Conservation (phyloP, 2,797 vertebrate species). For the Poecile montanus region DNA sequence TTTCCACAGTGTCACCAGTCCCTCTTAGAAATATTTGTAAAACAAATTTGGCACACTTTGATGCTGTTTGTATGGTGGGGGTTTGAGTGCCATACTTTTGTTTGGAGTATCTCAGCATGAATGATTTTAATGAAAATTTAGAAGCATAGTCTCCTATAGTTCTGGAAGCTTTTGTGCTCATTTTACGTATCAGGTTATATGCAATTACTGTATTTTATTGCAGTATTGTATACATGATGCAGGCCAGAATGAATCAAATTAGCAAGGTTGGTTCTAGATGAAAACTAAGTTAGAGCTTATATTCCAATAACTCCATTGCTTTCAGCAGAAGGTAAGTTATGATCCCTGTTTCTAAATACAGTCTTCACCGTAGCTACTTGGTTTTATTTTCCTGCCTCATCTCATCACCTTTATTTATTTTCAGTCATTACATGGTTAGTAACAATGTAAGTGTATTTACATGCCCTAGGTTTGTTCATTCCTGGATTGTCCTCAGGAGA, state of each 20-base stretch:
- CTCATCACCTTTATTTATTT: background rate
- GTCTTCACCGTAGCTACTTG: background rate
- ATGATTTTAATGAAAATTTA: background rate
- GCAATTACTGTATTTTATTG: background rate
- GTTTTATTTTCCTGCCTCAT: constrained; percentile 15
- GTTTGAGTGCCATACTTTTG: background rate
- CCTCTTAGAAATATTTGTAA: background rate
- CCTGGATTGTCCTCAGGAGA: background rate
- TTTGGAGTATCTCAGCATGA: background rate
- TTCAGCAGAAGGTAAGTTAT: background rate
- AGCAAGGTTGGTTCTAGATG: background rate
- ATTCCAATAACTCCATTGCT: background rate
- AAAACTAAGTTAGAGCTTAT: constrained; percentile 22
- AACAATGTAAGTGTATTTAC: background rate
- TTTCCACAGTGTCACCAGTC: background rate
- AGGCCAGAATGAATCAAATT: background rate
- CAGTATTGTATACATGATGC: background rate
- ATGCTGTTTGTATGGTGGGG: background rate
- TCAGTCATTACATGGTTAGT: background rate
- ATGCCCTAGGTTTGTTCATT: background rate
- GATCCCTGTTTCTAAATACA: background rate
- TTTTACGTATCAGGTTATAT: background rate
- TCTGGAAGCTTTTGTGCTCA: background rate
- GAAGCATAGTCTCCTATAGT: background rate
- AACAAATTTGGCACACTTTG: background rate